These are phyloP conservation scores for Acleris sparsana DNA, from an alignment of 2,888 invertebrate genomes.

Conservation along the genomic window DNA sequence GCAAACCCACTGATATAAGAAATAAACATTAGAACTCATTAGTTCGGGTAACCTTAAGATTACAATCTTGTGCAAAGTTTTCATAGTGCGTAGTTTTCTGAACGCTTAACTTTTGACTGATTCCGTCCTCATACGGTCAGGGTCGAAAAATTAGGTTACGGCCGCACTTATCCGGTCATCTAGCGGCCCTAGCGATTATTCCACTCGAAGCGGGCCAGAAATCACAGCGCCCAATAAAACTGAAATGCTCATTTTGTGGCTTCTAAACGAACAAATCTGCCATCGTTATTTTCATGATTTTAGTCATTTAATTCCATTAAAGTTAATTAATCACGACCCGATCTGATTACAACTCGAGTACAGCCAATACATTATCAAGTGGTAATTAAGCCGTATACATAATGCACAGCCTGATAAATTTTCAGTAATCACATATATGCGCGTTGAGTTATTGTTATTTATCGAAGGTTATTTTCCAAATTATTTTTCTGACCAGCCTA, in stretches of 20 bases:
- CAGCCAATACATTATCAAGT: background rate
- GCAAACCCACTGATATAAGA: background rate
- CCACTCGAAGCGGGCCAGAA: slow-evolving; percentile 7
- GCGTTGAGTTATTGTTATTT: background rate
- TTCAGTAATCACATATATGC: background rate
- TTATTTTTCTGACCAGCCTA: background rate
- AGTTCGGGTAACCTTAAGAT: background rate
- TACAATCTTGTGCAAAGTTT: background rate
- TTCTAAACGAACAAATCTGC: slow-evolving; percentile 23
- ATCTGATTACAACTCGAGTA: slow-evolving; percentile 21
- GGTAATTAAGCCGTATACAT: background rate
- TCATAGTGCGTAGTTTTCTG: slow-evolving; percentile 4
- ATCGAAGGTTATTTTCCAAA: background rate
- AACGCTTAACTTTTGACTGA: slow-evolving; percentile 22
- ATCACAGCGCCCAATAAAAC: slow-evolving; percentile 20
- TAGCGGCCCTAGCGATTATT: slow-evolving; percentile 21
- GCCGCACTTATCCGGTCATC: slow-evolving; percentile 25
- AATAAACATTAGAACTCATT: background rate
- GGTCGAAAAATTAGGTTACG: slow-evolving; percentile 30
- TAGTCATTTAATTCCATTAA: slow-evolving; percentile 27
- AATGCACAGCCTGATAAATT: background rate
- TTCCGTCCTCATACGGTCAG: slow-evolving; percentile 25
- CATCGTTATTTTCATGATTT: slow-evolving; percentile 30
- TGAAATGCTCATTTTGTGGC: slow-evolving; percentile 22
- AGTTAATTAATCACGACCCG: slow-evolving; percentile 30